Evolutionary conservation across 2,888 invertebrate species (phyloP).

Genomic region (Gymnoscelis rufifasciata): DNA sequence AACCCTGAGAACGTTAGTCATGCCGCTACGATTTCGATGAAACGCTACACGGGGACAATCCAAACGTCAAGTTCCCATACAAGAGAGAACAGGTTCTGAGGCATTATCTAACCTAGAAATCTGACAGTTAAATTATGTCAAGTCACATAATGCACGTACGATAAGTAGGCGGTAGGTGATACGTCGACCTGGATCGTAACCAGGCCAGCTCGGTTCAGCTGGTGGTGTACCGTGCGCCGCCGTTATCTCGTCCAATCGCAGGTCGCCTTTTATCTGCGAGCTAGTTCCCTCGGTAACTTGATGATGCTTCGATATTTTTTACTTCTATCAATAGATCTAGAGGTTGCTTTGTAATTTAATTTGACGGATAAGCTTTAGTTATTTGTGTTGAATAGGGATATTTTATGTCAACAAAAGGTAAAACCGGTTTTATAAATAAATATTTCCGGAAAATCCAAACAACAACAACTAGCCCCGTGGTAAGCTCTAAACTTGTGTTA

Average conservation of each 20-base stretch:
- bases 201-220: slow-evolving; percentile 34
- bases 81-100: slow-evolving; percentile 20
- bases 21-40: not conserved
- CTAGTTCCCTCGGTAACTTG: not conserved
- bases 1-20: not conserved
- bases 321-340: no score
- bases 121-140: slow-evolving; percentile 46
- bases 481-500: no score
- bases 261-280: slow-evolving; percentile 2
- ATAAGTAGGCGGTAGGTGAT: slow-evolving; percentile 31
- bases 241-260: slow-evolving; percentile 42
- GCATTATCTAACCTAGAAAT: slow-evolving; percentile 33
- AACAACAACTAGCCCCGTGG: no score
- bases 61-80: slow-evolving; percentile 1
- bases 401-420: no score
- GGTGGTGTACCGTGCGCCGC: slow-evolving; percentile 17
- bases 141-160: slow-evolving; percentile 43
- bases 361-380: no score
- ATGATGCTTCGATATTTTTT: no score
- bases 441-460: no score
- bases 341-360: no score
- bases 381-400: no score
- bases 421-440: no score
- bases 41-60: not conserved
- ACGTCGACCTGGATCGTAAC: slow-evolving; percentile 52